Evolutionary conservation across 2,113 vertebrate species (phyloP), one percentile per base, ranked within the genome.

Genomic region (Triplophysa rosa): DNA sequence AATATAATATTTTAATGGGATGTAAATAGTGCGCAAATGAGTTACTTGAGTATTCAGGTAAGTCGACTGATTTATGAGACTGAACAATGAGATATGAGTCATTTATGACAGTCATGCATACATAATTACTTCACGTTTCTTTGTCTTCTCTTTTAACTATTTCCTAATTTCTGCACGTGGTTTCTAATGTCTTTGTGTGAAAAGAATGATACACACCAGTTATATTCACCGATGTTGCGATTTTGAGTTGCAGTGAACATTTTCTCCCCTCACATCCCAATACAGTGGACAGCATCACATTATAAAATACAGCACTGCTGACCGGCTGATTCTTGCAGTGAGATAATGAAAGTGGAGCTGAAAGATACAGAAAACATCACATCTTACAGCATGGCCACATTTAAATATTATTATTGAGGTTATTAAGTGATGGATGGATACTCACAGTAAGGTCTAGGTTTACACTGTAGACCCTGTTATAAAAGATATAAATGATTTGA

Each of bases 181-280:
- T n/a, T 16, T 12, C 42, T 45, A 45, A 45, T 45, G 42, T 10
- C 2, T 5, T n/a, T 2, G 7, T 42, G 5, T 12, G 8, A 71
- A 2, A 4, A 23, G 58, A 63, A 23, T 71, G 8, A 56, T 56
- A 84, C 92, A 67, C 89, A 96, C 96, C 91, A 14, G 89, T 78
- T 23, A 94, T 87, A 0, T 72, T 90, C 23, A 96, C 23, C 1
- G 77, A 79, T 45, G 88, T 90, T 26, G 79, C 86, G 40, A 95
- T 45, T 0, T 80, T 88, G 74, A 97, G 92, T 69, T 89, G 83
- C 12, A 97, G 88, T 2, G 92, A 89, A 82, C 96, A 97, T 73
- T 86, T 83, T 1, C 78, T 89, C 37, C 58, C 86, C 26, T 77
- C 82, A 61, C 96, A 98, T 49, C 87, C 92, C 93, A 96, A 91